Evolutionary conservation across 2,888 invertebrate genomes (phyloP).

Genomic region (Lycia hirtaria): DNA sequence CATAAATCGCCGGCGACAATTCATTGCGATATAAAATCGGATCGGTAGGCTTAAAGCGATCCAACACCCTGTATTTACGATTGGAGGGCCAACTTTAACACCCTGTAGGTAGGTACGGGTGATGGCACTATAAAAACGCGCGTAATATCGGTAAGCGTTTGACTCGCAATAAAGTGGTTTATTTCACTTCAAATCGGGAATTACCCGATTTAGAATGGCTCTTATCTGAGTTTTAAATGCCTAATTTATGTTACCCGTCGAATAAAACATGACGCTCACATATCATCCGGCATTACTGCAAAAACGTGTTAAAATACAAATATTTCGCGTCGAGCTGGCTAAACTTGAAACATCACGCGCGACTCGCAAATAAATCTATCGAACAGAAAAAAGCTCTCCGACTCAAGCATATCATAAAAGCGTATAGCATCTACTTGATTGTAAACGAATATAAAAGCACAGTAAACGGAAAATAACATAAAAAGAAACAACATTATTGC

Average conservation of each 20-base stretch:
- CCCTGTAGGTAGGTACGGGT: conserved; percentile 67
- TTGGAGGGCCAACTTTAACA: conserved; percentile 67
- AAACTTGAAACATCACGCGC: not conserved
- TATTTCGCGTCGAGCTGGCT: not conserved
- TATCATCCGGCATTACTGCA: conserved; percentile 6
- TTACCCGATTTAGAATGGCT: conserved; percentile 37
- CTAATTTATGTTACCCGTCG: conserved; percentile 22
- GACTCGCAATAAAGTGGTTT: conserved; percentile 60
- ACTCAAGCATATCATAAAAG: conserved; percentile 15
- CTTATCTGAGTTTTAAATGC: conserved; percentile 30
- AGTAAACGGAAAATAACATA: conserved; percentile 28
- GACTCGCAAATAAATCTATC: conserved; percentile 13
- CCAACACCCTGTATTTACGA: conserved; percentile 73
- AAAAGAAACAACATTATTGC: conserved; percentile 33
- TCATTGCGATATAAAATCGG: conserved; percentile 71
- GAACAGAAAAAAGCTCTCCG: conserved; percentile 13
- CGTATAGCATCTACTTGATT: conserved; percentile 24
- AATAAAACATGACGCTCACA: conserved; percentile 18
- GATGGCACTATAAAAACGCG: conserved; percentile 74
- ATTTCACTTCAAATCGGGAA: conserved; percentile 50
- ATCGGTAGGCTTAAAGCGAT: conserved; percentile 72
- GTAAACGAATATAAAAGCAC: conserved; percentile 26
- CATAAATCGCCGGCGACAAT: conserved; percentile 74
- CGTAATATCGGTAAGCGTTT: conserved; percentile 78
- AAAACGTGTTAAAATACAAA: conserved; percentile 6